Evolutionary conservation across 2,113 vertebrate genomes (phyloP), one percentile per base, ranked within the genome.

Genomic region (Sylvia atricapilla): DNA sequence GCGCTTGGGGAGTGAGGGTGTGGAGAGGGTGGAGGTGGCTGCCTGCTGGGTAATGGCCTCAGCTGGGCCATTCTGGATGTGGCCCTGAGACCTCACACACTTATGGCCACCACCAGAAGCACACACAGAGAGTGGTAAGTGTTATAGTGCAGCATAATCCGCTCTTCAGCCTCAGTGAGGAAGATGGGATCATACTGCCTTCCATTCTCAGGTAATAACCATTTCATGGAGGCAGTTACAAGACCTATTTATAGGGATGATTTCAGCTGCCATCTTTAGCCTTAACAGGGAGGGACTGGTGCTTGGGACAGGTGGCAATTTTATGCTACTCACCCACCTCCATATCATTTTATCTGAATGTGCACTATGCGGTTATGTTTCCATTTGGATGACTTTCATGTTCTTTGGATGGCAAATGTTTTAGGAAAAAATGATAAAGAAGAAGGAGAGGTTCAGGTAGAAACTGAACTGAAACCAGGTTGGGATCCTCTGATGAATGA

Each of bases 211-310:
- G 86, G 41, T 84, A 92, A 96, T 93, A 89, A 79, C 76, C 73
- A 55, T 92, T 88, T 88, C 93, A 68, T 18, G 7, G 21, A 80
- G 56, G 59, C 59, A 83, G 79, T 83, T 92, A 77, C 35, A 55
- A 70, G 60, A 41, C 72, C 86, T 94, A 88, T 94, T 96, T 96
- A 88, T 58, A 93, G 92, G 41, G 37, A 37, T 81, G 87, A 80
- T 89, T 96, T 93, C 60, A 88, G 83, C 88, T 95, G 79, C 72
- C 90, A 73, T 89, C 80, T 92, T 96, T 33, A 63, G 44, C 58
- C 73, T 56, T 82, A 58, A 76, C 60, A 92, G 69, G 64, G 82
- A 89, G 35, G 72, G 82, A 7, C 43, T 55, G 46, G 59, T 74
- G 47, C 68, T 84, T 80, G 81, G 88, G 90, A 84, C 82, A 64